Conservation (phyloP, 2,797 vertebrate genomes). For the Anguilla obscura region DNA sequence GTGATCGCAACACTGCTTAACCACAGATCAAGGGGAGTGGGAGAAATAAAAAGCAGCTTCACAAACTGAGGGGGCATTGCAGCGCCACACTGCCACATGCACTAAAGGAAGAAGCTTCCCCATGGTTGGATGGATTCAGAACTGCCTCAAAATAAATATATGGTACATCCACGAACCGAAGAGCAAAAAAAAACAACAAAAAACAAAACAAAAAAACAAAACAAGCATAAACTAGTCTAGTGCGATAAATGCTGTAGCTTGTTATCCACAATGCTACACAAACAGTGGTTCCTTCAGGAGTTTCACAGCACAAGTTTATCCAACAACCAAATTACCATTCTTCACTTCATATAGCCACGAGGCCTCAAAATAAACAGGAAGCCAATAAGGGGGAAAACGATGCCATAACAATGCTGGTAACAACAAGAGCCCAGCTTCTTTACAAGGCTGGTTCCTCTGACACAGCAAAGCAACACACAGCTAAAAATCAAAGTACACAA, state of each 20-base stretch:
- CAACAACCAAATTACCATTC: slow-evolving; percentile 17
- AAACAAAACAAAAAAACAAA: background rate
- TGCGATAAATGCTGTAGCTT: background rate
- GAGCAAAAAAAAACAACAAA: background rate
- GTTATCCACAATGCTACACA: background rate
- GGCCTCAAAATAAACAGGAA: slow-evolving; percentile 28
- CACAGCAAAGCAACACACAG: background rate
- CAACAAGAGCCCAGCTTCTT: slow-evolving; percentile 3
- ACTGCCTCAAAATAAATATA: background rate
- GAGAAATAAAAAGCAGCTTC: background rate
- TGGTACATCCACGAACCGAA: background rate
- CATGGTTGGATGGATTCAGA: background rate
- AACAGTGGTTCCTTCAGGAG: background rate
- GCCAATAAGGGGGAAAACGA: slow-evolving; percentile 15
- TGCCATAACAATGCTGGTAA: background rate
- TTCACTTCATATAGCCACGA: slow-evolving; percentile 13
- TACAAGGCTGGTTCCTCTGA: slow-evolving; percentile 14
- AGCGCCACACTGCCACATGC: background rate
- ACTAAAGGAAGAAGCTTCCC: background rate
- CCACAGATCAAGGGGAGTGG: background rate
- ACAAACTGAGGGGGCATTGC: background rate
- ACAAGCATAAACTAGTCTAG: background rate
- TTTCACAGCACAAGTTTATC: slow-evolving; percentile 13
- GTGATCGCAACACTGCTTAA: background rate
- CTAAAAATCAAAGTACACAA: slow-evolving; percentile 12